phyloP scores from a whole-genome alignment of 2,113 vertebrate species.

The Chionis minor region DNA sequence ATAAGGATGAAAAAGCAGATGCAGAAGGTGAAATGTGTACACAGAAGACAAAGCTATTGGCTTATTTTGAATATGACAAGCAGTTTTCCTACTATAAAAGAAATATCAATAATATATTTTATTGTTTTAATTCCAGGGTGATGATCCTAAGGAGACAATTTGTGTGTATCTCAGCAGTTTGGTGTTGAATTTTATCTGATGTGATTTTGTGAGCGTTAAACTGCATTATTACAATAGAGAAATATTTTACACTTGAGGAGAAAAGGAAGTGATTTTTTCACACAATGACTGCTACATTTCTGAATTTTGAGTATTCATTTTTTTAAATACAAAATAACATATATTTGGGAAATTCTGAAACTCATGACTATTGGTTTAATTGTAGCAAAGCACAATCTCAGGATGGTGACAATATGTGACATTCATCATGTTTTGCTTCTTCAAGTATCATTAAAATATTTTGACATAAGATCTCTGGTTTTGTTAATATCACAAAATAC shows the following conservation, averaged over 20 bases:
- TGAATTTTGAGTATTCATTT: background rate
- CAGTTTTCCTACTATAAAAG: background rate
- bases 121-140: slow-evolving; percentile 55
- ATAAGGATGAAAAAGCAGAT: background rate
- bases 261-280: background rate
- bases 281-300: slow-evolving; percentile 6
- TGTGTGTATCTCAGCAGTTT: slow-evolving; percentile 7
- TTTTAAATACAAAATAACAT: background rate
- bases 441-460: background rate
- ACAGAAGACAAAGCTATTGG: background rate
- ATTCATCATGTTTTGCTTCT: background rate
- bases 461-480: background rate
- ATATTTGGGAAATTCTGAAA: slow-evolving; percentile 3
- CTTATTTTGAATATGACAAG: background rate
- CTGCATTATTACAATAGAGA: background rate
- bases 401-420: slow-evolving; percentile 22
- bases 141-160: slow-evolving; percentile 15
- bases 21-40: background rate
- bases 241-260: slow-evolving; percentile 34
- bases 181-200: slow-evolving; percentile 48
- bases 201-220: slow-evolving; percentile 41
- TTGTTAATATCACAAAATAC: background rate
- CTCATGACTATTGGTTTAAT: background rate
- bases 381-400: slow-evolving; percentile 60
- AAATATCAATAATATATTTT: slow-evolving; percentile 16